Conservation (phyloP, 2,113 vertebrate genomes). For the Euleptes europaea region DNA sequence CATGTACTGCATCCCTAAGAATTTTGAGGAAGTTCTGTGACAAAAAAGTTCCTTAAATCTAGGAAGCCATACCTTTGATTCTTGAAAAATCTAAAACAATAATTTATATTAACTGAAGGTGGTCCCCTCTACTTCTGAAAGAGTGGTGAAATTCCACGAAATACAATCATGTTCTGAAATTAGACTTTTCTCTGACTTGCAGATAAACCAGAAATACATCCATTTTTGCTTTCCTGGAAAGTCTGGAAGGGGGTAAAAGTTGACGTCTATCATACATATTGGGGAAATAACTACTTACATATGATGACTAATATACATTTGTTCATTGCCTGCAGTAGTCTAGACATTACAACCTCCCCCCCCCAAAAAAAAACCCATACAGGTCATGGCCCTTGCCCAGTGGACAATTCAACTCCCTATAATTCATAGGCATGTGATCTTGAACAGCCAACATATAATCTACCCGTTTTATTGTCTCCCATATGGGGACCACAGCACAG, state of each 20-base stretch:
- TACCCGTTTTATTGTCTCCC: background rate
- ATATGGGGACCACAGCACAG: background rate
- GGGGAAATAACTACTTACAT: background rate
- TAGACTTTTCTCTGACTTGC: background rate
- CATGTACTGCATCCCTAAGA: too few relatives aligned
- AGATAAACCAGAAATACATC: background rate
- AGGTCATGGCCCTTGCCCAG: background rate
- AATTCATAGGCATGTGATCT: background rate
- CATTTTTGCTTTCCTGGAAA: background rate
- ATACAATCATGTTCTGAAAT: background rate
- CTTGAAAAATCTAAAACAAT: background rate
- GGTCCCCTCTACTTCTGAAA: background rate
- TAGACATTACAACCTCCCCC: background rate
- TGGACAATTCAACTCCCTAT: background rate
- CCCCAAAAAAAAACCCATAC: too few relatives aligned
- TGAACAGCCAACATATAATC: background rate
- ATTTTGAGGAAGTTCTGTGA: too few relatives aligned
- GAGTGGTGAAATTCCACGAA: background rate
- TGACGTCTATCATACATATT: background rate
- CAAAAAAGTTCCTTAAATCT: too few relatives aligned
- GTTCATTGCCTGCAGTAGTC: background rate
- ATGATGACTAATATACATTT: background rate
- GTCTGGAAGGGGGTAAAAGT: background rate
- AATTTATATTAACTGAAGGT: background rate
- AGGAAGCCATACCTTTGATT: background rate